Percentiles rank a stretch among this genome's conserved stretches.
Evolutionary conservation across 2,888 invertebrate genomes (phyloP).

Genomic region (Lasioglossum lativentre): DNA sequence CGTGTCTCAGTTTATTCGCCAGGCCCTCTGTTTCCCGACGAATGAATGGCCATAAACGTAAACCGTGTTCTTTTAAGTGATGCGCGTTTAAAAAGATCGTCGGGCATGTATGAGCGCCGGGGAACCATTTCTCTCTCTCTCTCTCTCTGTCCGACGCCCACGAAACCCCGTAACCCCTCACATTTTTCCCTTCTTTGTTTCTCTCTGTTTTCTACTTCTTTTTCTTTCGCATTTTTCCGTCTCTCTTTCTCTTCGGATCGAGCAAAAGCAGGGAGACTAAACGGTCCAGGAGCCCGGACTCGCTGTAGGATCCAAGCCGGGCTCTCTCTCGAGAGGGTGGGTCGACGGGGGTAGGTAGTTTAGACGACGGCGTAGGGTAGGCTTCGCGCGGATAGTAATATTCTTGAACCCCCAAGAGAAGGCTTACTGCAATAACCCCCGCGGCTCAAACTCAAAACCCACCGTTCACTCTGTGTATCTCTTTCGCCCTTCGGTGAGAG

Average conservation of each 20-base stretch:
- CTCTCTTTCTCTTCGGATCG: conserved; percentile 19
- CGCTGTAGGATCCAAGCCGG: conserved; percentile 54
- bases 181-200: conserved; percentile 44
- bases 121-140: conserved; percentile 50
- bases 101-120: conserved; percentile 81
- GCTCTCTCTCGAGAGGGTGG: conserved; percentile 45
- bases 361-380: conserved; percentile 73
- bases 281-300: conserved; percentile 46
- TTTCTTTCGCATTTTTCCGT: conserved; percentile 31
- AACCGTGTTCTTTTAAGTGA: conserved; percentile 85
- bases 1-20: conserved; percentile 52
- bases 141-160: conserved; percentile 57
- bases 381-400: conserved; percentile 81
- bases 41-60: conserved; percentile 84
- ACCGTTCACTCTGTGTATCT: conserved; percentile 75
- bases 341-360: conserved; percentile 59
- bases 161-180: neutral
- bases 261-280: conserved; percentile 50
- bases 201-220: conserved; percentile 37
- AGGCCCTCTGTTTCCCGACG: conserved; percentile 64
- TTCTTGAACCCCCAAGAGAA: conserved; percentile 84
- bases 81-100: conserved; percentile 84
- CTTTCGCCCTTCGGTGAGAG: conserved; percentile 50
- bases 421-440: conserved; percentile 84
- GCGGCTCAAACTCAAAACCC: conserved; percentile 82